Percentiles rank a stretch among this genome's conserved stretches.
Conservation (phyloP, 2,888 invertebrate species). For the Meliscaeva auricollis region DNA sequence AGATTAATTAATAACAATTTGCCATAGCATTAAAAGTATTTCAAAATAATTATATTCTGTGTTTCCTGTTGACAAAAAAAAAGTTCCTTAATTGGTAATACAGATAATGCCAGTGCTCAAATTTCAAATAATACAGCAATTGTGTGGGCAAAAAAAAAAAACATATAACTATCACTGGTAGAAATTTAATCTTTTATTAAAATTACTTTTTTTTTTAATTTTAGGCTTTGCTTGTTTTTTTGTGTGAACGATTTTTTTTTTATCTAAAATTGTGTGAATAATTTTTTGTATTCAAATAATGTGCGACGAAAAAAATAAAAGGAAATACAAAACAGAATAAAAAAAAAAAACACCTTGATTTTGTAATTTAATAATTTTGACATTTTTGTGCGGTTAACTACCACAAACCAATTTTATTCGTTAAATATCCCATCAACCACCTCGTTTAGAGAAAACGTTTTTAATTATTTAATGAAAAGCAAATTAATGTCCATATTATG, state of each 20-base stretch:
- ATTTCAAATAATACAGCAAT: constrained; percentile 1
- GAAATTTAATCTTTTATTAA: constrained; percentile 23
- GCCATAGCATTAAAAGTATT: background rate
- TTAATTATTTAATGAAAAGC: constrained; percentile 72
- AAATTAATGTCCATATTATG: constrained; percentile 55
- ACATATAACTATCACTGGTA: background rate
- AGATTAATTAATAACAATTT: constrained; percentile 39
- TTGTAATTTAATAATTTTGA: constrained; percentile 50
- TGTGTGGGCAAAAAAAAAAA: background rate
- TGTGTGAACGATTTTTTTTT: background rate
- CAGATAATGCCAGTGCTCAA: constrained; percentile 1
- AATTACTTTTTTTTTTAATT: constrained; percentile 26
- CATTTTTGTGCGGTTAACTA: constrained; percentile 45
- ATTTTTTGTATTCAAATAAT: constrained; percentile 1
- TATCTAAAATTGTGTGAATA: background rate
- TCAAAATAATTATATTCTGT: background rate
- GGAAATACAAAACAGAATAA: too few relatives aligned
- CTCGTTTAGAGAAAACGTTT: constrained; percentile 51
- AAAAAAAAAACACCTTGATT: constrained; percentile 24
- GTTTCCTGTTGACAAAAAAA: background rate
- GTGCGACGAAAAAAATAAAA: too few relatives aligned
- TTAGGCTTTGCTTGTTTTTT: background rate
- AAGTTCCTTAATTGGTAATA: constrained; percentile 24
- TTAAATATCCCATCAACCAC: constrained; percentile 58
- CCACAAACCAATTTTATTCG: constrained; percentile 47